Evolutionary conservation across 2,797 vertebrate species (phyloP).

Genomic region (Chelidonichthys spinosus): DNA sequence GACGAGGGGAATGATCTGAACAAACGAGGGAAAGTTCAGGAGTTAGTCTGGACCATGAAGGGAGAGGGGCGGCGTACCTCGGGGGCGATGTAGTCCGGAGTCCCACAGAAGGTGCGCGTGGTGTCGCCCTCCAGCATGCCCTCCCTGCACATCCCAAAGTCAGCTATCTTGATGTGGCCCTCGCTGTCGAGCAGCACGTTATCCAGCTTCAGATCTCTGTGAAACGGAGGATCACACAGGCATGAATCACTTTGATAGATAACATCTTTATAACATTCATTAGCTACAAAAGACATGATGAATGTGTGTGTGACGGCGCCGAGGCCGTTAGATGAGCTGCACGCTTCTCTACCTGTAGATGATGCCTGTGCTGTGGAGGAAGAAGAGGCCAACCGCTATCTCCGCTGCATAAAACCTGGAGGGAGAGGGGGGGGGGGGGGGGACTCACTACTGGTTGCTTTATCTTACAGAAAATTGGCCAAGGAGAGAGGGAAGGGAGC

Average conservation of each 20-base stretch:
- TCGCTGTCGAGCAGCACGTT: slow-evolving; percentile 92
- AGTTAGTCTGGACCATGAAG: slow-evolving; percentile 12
- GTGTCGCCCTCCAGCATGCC: slow-evolving; percentile 89
- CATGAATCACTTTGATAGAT: slow-evolving; percentile 69
- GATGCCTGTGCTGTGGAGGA: slow-evolving; percentile 92
- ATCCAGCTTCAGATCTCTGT: slow-evolving; percentile 93
- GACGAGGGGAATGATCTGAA: slow-evolving; percentile 14
- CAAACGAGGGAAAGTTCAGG: slow-evolving; percentile 21
- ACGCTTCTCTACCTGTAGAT: slow-evolving; percentile 88
- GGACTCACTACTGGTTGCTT: slow-evolving; percentile 35
- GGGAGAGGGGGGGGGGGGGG: slow-evolving; percentile 1
- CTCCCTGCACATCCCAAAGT: slow-evolving; percentile 96
- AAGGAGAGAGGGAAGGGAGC: slow-evolving; percentile 14
- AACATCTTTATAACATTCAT: slow-evolving; percentile 62
- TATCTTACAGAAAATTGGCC: slow-evolving; percentile 46
- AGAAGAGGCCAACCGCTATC: slow-evolving; percentile 92
- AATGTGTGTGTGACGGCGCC: slow-evolving; percentile 51
- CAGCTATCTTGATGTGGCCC: slow-evolving; percentile 94
- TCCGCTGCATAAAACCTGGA: slow-evolving; percentile 93
- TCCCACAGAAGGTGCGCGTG: slow-evolving; percentile 93
- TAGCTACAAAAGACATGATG: slow-evolving; percentile 61
- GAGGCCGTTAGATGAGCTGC: slow-evolving; percentile 38
- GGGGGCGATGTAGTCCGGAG: slow-evolving; percentile 94
- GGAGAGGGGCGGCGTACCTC: slow-evolving; percentile 82
- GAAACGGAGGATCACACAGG: slow-evolving; percentile 37